These are phyloP conservation scores for Heliconius aoede DNA, from an alignment of 2,888 invertebrate genomes.

Conservation along the genomic window DNA sequence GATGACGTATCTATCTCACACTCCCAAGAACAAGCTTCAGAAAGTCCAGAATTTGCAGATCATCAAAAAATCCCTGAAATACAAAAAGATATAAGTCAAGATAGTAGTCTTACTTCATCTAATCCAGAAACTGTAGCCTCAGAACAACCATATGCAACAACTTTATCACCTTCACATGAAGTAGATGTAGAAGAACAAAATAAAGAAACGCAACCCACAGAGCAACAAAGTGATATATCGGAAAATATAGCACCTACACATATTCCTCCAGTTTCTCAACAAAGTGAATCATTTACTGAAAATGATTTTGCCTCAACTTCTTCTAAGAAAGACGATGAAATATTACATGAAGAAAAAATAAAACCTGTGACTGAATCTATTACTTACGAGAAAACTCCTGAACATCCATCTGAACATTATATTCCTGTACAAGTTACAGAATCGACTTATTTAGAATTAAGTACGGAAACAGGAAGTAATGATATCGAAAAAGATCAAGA, in stretches of 20 bases:
- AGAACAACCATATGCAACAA: conserved; percentile 29
- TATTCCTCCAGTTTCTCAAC: background rate
- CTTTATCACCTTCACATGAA: conserved; percentile 11
- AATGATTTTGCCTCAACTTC: conserved; percentile 1
- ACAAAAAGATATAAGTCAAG: conserved; percentile 12
- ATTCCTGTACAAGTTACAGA: conserved; percentile 24
- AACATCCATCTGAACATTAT: conserved; percentile 17
- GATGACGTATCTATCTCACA: conserved; percentile 14
- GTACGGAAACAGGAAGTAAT: conserved; percentile 25
- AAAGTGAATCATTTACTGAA: conserved; percentile 25
- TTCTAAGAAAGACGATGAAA: conserved; percentile 6
- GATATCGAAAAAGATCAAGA: conserved; percentile 24
- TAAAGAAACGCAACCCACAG: conserved; percentile 25
- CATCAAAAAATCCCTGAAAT: background rate
- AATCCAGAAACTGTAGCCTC: conserved; percentile 22
- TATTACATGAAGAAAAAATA: conserved; percentile 6
- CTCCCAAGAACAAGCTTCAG: conserved; percentile 21
- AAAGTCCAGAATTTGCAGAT: conserved; percentile 20
- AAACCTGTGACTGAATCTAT: conserved; percentile 19
- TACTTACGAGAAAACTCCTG: conserved; percentile 9
- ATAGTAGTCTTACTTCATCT: conserved; percentile 24
- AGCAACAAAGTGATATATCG: conserved; percentile 15
- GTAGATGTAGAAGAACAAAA: conserved; percentile 21
- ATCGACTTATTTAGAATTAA: conserved; percentile 30
- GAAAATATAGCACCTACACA: conserved; percentile 13